These are phyloP conservation scores for Lepidurus arcticus DNA, from an alignment of 1,140 invertebrate genomes.

Conservation along the genomic window DNA sequence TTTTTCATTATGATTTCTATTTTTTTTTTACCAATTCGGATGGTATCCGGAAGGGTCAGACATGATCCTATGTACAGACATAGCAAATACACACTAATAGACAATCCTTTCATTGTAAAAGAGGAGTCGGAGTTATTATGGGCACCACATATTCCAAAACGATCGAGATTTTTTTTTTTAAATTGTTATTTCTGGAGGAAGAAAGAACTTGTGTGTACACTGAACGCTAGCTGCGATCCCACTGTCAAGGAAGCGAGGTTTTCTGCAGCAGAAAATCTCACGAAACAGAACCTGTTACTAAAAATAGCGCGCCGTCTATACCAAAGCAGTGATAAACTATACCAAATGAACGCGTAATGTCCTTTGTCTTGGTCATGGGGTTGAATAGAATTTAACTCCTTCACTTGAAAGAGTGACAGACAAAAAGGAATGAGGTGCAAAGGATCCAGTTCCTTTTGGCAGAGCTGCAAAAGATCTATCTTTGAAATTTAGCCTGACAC, in stretches of 20 bases:
- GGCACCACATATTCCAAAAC: neutral
- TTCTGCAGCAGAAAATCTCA: constrained; percentile 10
- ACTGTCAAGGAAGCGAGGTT: constrained; percentile 21
- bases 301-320: constrained; percentile 19
- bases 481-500: constrained; percentile 19
- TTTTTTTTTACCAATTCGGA: constrained; percentile 25
- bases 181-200: neutral
- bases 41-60: constrained; percentile 21
- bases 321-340: neutral
- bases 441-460: constrained; percentile 17
- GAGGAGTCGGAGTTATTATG: neutral
- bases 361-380: constrained; percentile 20
- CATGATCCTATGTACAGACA: neutral
- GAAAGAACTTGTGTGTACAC: neutral
- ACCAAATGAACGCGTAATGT: constrained; percentile 21
- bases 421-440: constrained; percentile 11
- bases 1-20: neutral
- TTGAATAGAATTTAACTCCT: constrained; percentile 17
- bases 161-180: neutral
- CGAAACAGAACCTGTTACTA: neutral
- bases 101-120: neutral
- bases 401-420: constrained; percentile 9
- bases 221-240: constrained; percentile 16
- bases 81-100: neutral
- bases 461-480: constrained; percentile 11